Evolutionary conservation across 1,140 invertebrate genomes (phyloP).

Genomic region (Geopemphigus sp.): DNA sequence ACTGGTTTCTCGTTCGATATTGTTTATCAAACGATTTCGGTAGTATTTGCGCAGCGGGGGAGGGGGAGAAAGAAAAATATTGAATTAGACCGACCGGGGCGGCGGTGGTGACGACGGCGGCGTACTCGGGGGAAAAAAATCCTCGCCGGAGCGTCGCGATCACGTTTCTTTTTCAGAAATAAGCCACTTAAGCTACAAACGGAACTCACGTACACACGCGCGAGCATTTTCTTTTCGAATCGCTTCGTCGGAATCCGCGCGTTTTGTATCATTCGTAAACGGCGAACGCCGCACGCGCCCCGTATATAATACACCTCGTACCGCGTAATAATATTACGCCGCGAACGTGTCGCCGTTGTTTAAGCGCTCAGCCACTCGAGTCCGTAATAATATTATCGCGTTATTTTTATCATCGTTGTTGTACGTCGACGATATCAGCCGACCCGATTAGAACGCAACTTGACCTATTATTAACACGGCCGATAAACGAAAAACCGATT

Average conservation of each 20-base stretch:
- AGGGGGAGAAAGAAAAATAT: constrained; percentile 21
- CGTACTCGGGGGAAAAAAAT: background rate
- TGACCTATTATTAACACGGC: too few relatives aligned
- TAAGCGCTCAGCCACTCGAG: too few relatives aligned
- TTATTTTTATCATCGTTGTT: too few relatives aligned
- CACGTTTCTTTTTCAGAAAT: constrained; percentile 47
- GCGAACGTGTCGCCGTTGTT: too few relatives aligned
- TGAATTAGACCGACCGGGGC: constrained; percentile 30
- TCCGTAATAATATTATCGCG: too few relatives aligned
- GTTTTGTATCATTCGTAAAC: background rate
- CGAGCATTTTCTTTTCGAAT: constrained; percentile 12
- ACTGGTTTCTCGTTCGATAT: constrained; percentile 40
- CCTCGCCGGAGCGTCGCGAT: constrained; percentile 1
- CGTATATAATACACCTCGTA: too few relatives aligned
- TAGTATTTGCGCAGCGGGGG: constrained; percentile 23
- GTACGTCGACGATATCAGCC: too few relatives aligned
- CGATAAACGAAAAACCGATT: too few relatives aligned
- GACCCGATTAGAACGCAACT: too few relatives aligned
- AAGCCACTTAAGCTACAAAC: constrained; percentile 46
- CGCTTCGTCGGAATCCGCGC: constrained; percentile 22
- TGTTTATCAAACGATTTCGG: constrained; percentile 46
- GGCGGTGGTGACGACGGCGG: background rate
- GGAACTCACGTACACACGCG: background rate
- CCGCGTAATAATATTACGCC: too few relatives aligned
- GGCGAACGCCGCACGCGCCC: too few relatives aligned